Evolutionary conservation across 2,888 invertebrate species (phyloP).

Genomic region (Philereme vetulata): DNA sequence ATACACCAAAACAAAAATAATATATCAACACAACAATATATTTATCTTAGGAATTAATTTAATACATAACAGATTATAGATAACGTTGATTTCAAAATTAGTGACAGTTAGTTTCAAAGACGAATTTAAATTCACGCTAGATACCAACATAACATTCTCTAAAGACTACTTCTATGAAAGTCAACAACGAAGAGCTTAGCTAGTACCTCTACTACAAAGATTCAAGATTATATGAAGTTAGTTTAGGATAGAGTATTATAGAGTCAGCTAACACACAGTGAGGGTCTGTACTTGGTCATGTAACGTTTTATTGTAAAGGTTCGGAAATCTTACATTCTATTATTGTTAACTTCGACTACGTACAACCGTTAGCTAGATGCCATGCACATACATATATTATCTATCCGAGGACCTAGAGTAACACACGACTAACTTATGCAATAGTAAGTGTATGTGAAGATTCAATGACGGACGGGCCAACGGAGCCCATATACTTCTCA

Average conservation of each 20-base stretch:
- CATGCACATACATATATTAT: slow-evolving; percentile 71
- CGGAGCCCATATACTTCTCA: slow-evolving; percentile 34
- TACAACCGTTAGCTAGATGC: slow-evolving; percentile 80
- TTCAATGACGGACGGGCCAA: slow-evolving; percentile 56
- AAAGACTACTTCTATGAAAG: slow-evolving; percentile 72
- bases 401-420: slow-evolving; percentile 73
- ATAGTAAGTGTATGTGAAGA: slow-evolving; percentile 37
- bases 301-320: slow-evolving; percentile 36
- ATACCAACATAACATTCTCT: slow-evolving; percentile 76
- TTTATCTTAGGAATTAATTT: slow-evolving; percentile 28
- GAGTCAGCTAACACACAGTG: slow-evolving; percentile 54
- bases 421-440: slow-evolving; percentile 70
- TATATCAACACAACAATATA: slow-evolving; percentile 28
- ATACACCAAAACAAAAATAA: slow-evolving; percentile 1
- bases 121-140: slow-evolving; percentile 61
- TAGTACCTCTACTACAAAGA: slow-evolving; percentile 60
- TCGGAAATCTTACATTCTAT: slow-evolving; percentile 61
- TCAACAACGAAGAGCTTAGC: slow-evolving; percentile 80
- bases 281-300: slow-evolving; percentile 45
- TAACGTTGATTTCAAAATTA: slow-evolving; percentile 68
- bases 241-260: slow-evolving; percentile 54
- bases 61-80: slow-evolving; percentile 28
- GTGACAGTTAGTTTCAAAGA: slow-evolving; percentile 71
- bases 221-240: slow-evolving; percentile 61
- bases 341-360: slow-evolving; percentile 78